These are phyloP conservation scores for Drosophila azteca DNA, from an alignment of 1,140 invertebrate species.

Conservation along the genomic window DNA sequence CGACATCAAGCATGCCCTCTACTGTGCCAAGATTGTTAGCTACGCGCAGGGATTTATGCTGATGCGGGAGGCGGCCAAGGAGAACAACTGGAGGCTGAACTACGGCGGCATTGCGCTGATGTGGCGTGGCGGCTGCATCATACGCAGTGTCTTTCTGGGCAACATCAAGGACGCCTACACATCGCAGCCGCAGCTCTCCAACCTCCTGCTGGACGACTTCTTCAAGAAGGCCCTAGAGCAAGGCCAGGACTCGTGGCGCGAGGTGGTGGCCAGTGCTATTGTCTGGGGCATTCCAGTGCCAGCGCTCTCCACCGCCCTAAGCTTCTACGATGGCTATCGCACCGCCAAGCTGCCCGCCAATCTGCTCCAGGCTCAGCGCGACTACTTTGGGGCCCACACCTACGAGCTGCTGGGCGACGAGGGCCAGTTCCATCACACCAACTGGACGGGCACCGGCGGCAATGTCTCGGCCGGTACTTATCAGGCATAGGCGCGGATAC, in stretches of 20 bases:
- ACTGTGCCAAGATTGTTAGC: slow-evolving; percentile 99
- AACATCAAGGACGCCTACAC: slow-evolving; percentile 99
- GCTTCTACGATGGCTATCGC: slow-evolving; percentile 98
- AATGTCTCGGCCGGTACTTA: slow-evolving; percentile 98
- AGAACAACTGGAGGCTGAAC: slow-evolving; percentile 97
- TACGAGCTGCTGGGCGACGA: slow-evolving; percentile 95
- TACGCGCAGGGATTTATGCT: slow-evolving; percentile 99
- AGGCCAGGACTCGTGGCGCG: slow-evolving; percentile 90
- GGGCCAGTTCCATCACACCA: slow-evolving; percentile 97
- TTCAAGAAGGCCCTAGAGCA: slow-evolving; percentile 93
- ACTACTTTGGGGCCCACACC: slow-evolving; percentile 99
- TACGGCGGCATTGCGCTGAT: slow-evolving; percentile 99
- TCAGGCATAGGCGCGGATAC: slow-evolving; percentile 88
- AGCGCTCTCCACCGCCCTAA: slow-evolving; percentile 95
- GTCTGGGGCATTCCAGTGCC: slow-evolving; percentile 95
- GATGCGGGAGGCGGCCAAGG: slow-evolving; percentile 95
- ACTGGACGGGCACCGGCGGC: slow-evolving; percentile 99
- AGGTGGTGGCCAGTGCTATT: slow-evolving; percentile 87
- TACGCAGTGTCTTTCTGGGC: slow-evolving; percentile 93
- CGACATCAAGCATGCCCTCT: slow-evolving; percentile 92
- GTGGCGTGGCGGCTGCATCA: slow-evolving; percentile 99
- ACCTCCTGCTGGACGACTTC: slow-evolving; percentile 97
- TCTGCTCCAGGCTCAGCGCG: slow-evolving; percentile 97
- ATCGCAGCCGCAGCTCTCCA: slow-evolving; percentile 94
- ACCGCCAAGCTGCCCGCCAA: slow-evolving; percentile 93